These are phyloP conservation scores for Lerema accius DNA, from an alignment of 1,140 invertebrate genomes.

Conservation along the genomic window DNA sequence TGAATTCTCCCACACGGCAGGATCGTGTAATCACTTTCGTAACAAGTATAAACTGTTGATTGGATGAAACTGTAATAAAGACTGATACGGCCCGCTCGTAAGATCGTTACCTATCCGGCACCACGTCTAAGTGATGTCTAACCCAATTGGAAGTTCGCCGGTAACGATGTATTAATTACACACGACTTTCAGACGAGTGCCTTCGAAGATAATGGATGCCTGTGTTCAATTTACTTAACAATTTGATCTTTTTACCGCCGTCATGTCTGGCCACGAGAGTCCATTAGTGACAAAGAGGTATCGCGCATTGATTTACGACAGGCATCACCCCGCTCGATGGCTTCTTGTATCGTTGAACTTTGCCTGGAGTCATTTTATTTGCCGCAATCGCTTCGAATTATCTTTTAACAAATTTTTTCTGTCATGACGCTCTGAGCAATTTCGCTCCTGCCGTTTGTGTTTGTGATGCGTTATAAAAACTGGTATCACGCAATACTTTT, in stretches of 20 bases:
- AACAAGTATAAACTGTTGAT: slow-evolving; percentile 45
- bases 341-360: slow-evolving; percentile 45
- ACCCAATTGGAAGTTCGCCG: slow-evolving; percentile 14
- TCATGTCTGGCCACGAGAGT: slow-evolving; percentile 34
- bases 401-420: background rate
- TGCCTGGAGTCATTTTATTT: slow-evolving; percentile 8
- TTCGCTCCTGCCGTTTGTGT: background rate
- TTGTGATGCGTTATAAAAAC: slow-evolving; percentile 14
- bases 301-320: slow-evolving; percentile 49
- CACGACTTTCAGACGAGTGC: slow-evolving; percentile 13
- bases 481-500: slow-evolving; percentile 42
- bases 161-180: slow-evolving; percentile 27
- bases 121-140: slow-evolving; percentile 6
- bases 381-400: slow-evolving; percentile 4
- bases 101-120: slow-evolving; percentile 7
- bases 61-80: slow-evolving; percentile 39
- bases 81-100: slow-evolving; percentile 8
- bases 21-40: slow-evolving; percentile 29
- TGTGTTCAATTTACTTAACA: slow-evolving; percentile 40
- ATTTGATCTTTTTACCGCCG: slow-evolving; percentile 11
- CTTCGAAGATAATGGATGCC: slow-evolving; percentile 20
- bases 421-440: background rate
- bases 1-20: slow-evolving; percentile 50
- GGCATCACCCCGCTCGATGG: slow-evolving; percentile 40
- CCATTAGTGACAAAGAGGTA: slow-evolving; percentile 45